Evolutionary conservation across 2,888 invertebrate genomes (phyloP).

Genomic region (Ametastegia equiseti): DNA sequence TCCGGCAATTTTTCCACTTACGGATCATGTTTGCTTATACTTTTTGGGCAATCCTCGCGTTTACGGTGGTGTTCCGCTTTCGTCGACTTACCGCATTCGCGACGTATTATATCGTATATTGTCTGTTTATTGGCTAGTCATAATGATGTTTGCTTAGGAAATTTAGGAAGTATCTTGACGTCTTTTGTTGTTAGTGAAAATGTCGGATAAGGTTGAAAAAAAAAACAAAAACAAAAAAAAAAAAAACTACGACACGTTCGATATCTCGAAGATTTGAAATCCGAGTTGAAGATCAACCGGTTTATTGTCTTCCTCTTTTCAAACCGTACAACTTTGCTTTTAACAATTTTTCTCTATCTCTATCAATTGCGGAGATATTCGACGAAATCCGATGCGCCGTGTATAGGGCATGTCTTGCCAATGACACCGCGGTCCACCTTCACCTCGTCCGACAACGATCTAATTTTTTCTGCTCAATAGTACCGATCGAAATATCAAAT

Average conservation of each 20-base stretch:
- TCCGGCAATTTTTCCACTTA: too few relatives aligned
- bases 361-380: not conserved
- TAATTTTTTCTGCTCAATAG: not conserved
- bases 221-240: too few relatives aligned
- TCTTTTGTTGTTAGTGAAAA: not conserved
- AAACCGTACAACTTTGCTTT: not conserved
- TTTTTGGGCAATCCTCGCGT: too few relatives aligned
- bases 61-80: too few relatives aligned
- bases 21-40: too few relatives aligned
- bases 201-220: not conserved
- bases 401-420: constrained; percentile 1
- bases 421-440: not conserved
- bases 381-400: not conserved
- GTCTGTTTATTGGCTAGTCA: not conserved
- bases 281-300: not conserved
- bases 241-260: not conserved
- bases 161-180: not conserved
- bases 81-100: too few relatives aligned
- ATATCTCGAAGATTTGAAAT: not conserved
- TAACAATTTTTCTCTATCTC: constrained; percentile 9
- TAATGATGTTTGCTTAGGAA: not conserved
- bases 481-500: not conserved
- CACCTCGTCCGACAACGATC: not conserved
- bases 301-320: not conserved
- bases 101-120: too few relatives aligned